Base-by-base conservation (phyloP, 2,888 invertebrate genomes). In the Saturnia pavonia region DNA sequence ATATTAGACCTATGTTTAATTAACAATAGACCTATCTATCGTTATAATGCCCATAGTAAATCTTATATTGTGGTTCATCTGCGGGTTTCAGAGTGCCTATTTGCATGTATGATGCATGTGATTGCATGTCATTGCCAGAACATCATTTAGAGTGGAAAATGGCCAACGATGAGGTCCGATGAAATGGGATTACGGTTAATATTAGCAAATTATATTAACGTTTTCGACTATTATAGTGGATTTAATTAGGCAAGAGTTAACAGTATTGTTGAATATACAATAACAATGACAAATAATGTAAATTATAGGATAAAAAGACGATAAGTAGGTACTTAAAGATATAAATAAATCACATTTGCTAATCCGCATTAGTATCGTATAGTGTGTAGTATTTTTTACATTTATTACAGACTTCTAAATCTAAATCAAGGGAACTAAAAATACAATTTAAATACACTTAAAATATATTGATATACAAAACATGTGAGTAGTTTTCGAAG, bases 81-180 rank as follows among this genome's bases (percentile, higher is more conserved):
- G 40, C 19, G 60, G 40, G 63, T 27, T 63, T 63, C 40, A 63
- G 63, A 63, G 63, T 40, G 65, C 40, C 65, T 40, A 65, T 65
- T 65, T 65, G 40, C n/a, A 65, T 63, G 40, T 63, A 63, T 63
- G 63, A 63, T 63, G 63, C 63, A 63, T 40, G 65, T 40, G 65
- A 65, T 40, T 65, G n/a, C 19, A 65, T 65, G 65, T 65, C 65
- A 65, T 40, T 65, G n/a, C 40, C 65, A 65, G 65, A 65, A 65
- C 9, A 19, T n/a, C 40, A 65, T 65, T 65, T 22, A 25, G 9
- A n/a, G 40, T 65, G 65, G 65, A 40, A 65, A 65, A 40, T 65
- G 40, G 40, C 40, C 19, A 19, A 34, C 34, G 63, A 63, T 34
- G 63, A 34, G 27, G 6, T 19, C 65, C 40, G n/a, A 65, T 65